Evolutionary conservation across 2,113 vertebrate species (phyloP), one percentile per base, ranked within the genome.

Genomic region (Perca fluviatilis): DNA sequence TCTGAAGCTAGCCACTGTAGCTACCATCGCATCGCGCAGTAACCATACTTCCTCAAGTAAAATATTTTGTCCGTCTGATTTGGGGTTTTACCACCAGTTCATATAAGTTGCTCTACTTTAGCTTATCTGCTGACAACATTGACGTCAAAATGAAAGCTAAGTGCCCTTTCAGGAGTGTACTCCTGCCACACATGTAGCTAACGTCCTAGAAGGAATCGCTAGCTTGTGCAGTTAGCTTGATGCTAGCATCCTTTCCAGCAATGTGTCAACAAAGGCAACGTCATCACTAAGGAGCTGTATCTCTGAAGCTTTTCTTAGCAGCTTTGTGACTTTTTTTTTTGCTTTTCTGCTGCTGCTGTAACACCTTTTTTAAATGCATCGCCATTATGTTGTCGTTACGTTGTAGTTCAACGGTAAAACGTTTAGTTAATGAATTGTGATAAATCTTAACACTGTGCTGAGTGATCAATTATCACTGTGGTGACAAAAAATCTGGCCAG

Each of bases 231-330:
- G 70, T 80, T 88, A 91, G 86, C 86, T 19, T 46, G 40, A 43
- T 43, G 62, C 71, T 83, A 89, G 79, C 80, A 83, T 56, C 63
- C 18, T 15, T 13, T 51, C 21, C 15, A 64, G 68, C 65, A 33
- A 12, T 71, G 76, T 90, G 85, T 89, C 88, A 91, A 92, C 86
- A 89, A 57, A 71, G 60, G 72, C 78, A 71, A 80, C 86, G 92
- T 92, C 86, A 91, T 90, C 85, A 75, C 36, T 74, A 46, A 66
- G 73, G 57, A 71, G 47, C 62, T 33, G 40, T 25, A 16, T 43
- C 61, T 71, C 7, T 40, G 54, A 7, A 57, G 27, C 53, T 23
- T 54, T 21, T 65, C 40, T 18, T 5, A 15, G 27, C 54, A 16
- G 2, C 2, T 80, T 7, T 25, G 2, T 33, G 50, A 57, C 12